Evolutionary conservation across 2,113 vertebrate genomes (phyloP), one percentile per base, ranked within the genome.

Genomic region (Pitta sordida): DNA sequence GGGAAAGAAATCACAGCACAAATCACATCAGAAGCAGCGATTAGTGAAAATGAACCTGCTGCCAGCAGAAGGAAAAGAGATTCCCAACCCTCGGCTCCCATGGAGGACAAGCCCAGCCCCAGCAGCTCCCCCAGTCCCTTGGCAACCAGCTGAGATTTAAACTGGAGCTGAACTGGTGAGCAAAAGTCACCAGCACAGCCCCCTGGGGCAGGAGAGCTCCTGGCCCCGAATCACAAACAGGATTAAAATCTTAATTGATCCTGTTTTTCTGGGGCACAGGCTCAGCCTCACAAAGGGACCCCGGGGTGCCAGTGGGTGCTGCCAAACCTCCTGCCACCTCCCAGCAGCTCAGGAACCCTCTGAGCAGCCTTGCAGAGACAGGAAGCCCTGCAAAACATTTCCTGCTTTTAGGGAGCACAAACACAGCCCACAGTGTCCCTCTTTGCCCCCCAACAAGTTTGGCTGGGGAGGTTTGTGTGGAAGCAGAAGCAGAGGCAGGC

Each of bases 391-490:
- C 24, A 6, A 19, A 73, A 70, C 3, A 0, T 26, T 44, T 44
- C 27, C 1, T 0, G 55, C 11, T 29, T 71, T n/a, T 1, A 36
- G 46, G 60, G 51, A 15, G 39, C 8, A 11, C 44, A 74, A 43
- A 2, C 2, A 6, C 0, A 3, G 37, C 7, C 43, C 7, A 0
- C 2, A 26, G 30, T 3, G 37, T 3, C 34, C 32, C 49, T 9
- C 23, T 5, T 0, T 7, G 51, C 37, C 4, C 11, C 69, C 91
- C 17, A 13, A 21, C 62, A 15, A 5, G 48, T 6, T 39, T 26
- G 10, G 22, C 46, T 9, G 30, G 6, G 24, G 43, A 29, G 44
- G 8, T 60, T 13, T 43, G 77, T 0, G 11, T n/a, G 3, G 22
- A 21, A 65, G 83, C 51, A 56, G 48, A 19, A 75, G 49, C 65